Evolutionary conservation across 2,113 vertebrate species (phyloP), one percentile per base, ranked within the genome.

Genomic region (Tyto alba): DNA sequence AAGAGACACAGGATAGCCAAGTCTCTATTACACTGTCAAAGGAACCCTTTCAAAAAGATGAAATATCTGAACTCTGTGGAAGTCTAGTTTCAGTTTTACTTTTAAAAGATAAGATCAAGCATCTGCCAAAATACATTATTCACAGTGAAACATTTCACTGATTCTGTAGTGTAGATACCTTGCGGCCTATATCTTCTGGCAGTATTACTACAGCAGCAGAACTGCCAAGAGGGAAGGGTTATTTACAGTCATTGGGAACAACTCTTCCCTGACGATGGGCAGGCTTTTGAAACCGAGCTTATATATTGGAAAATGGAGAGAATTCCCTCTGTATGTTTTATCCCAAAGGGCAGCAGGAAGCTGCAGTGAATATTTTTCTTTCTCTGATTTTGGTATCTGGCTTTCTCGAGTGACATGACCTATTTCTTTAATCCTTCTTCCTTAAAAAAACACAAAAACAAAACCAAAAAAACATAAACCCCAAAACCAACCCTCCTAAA

Each of bases 101-200:
- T 89, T 88, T 94, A 92, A 90, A 90, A 91, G 63, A 76, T 75
- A 91, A 66, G 87, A 96, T 93, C 91, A 95, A 96, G 55, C 85
- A 84, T 85, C 93, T 97, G 95, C 82, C 89, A 92, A 95, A 97
- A 95, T 93, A 22, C 57, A 96, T 91, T 94, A 91, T 95, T 97
- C 95, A 95, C 77, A 92, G 85, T 85, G 88, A 97, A 97, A 90
- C 77, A 84, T 96, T 86, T 90, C 88, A 36, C 64, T 84, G 96
- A 40, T 75, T 95, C 89, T 91, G 73, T 48, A 41, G 23, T 9
- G 2, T 48, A 80, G 92, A 82, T 95, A 91, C 90, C 94, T 96
- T 73, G 80, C 95, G 93, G 92, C 62, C 81, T 34, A 11, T 88
- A 67, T 91, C 92, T 96, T 87, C 78, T 73, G 88, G 92, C 89